A percentile compares a stretch with the other conserved stretches of the same genome.
These are phyloP conservation scores for Crocidura indochinensis DNA, from an alignment of 2,797 vertebrate species.

Conservation along the genomic window DNA sequence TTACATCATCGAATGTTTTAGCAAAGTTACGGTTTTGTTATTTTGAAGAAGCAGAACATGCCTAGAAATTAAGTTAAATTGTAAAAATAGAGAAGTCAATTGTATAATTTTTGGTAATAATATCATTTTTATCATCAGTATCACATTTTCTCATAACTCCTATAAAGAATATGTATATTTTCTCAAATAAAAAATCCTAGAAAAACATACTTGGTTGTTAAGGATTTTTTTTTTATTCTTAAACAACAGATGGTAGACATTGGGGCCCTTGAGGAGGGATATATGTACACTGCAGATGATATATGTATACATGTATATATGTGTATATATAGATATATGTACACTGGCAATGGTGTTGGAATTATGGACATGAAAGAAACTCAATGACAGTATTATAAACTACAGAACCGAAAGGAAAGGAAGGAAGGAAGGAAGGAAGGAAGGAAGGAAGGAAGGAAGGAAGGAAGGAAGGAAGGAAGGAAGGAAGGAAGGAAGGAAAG, in stretches of 20 bases:
- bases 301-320: no score
- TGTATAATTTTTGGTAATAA: background rate
- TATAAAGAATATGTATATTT: background rate
- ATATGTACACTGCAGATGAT: no score
- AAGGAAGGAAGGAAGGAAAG: constrained; percentile 7
- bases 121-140: background rate
- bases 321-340: no score
- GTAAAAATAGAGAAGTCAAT: background rate
- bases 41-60: constrained; percentile 9
- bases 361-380: no score
- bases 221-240: constrained; percentile 31
- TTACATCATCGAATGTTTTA: constrained; percentile 7
- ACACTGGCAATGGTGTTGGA: no score
- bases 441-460: constrained; percentile 14
- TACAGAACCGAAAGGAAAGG: no score
- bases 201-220: constrained; percentile 37
- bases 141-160: background rate
- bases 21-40: background rate
- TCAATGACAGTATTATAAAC: no score
- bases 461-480: constrained; percentile 17
- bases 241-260: background rate
- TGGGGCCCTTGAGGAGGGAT: no score
- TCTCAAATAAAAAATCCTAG: constrained; percentile 71
- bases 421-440: constrained; percentile 20
- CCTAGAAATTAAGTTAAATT: background rate